Evolutionary conservation across 2,888 invertebrate species (phyloP).

Genomic region (Polydrusus tereticollis): DNA sequence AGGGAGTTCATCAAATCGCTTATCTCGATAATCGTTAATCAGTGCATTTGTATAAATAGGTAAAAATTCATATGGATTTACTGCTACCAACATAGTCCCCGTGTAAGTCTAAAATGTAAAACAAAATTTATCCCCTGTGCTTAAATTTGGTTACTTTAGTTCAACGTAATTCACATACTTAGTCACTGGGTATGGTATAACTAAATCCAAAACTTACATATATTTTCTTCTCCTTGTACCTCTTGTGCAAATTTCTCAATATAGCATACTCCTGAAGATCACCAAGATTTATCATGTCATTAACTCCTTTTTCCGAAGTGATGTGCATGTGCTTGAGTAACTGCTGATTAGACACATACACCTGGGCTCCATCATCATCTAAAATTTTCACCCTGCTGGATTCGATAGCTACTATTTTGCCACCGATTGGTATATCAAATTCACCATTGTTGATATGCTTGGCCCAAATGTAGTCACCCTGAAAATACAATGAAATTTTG

Average conservation of each 20-base stretch:
- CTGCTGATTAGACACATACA: slow-evolving; percentile 72
- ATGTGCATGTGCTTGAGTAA: slow-evolving; percentile 81
- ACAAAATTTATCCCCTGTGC: background rate
- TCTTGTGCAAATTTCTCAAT: slow-evolving; percentile 87
- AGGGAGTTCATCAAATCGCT: slow-evolving; percentile 86
- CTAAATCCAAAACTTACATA: slow-evolving; percentile 78
- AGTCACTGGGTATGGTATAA: background rate
- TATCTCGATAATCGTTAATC: slow-evolving; percentile 85
- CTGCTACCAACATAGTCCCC: slow-evolving; percentile 93
- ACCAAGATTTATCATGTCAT: slow-evolving; percentile 96
- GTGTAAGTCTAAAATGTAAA: slow-evolving; percentile 85
- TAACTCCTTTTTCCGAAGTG: slow-evolving; percentile 85
- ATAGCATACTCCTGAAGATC: slow-evolving; percentile 96
- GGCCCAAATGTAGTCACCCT: slow-evolving; percentile 94
- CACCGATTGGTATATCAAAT: slow-evolving; percentile 89
- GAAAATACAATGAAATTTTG: slow-evolving; percentile 17
- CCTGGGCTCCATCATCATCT: slow-evolving; percentile 88
- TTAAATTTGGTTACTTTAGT: background rate
- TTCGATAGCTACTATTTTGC: slow-evolving; percentile 82
- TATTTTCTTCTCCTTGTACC: slow-evolving; percentile 89
- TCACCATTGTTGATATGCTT: slow-evolving; percentile 79
- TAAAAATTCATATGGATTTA: slow-evolving; percentile 94
- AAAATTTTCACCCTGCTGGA: slow-evolving; percentile 81
- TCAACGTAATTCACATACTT: no score
- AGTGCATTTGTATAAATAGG: slow-evolving; percentile 95